Evolutionary conservation across 1,140 invertebrate genomes (phyloP), one percentile per base, ranked within the genome.

Genomic region (Anoplolepis gracilipes): DNA sequence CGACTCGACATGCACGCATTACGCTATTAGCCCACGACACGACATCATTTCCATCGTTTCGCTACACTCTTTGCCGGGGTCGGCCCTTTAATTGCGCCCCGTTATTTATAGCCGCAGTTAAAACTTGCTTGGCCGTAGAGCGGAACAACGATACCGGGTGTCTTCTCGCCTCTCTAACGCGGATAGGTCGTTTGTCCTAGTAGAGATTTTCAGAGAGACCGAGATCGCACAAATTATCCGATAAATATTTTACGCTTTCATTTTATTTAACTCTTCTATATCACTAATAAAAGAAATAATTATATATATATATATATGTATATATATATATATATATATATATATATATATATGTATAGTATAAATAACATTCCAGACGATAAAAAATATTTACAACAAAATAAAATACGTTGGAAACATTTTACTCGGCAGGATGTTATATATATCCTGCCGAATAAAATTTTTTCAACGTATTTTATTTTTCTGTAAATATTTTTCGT

Each of bases 61-160:
- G 46, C 70, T 89, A 79, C 53, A 53, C 76, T 57, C 79, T 69
- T 75, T 72, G 49, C 67, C 25, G 13, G 19, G 30, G 77, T 22
- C 72, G 28, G 61, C 39, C 61, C 78, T 90, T 89, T 90, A 90
- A 90, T 90, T 90, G 88, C 88, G 36, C 72, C 78, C 62, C 75
- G 75, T 87, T 90, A 90, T 90, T 90, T 90, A 90, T 85, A 87
- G 81, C 88, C 59, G 67, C 69, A 87, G 85, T 75, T 87, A 76
- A 75, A 85, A 84, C 65, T 90, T 89, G 87, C 85, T 85, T 85
- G 53, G 84, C 78, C 53, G 67, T 72, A 69, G 78, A 82, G 67
- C 33, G 49, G 57, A 72, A 72, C 78, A 46, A 69, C 77, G 78
- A 67, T 72, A 46, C 36, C 36, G 78, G 67, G 36, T 82, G 78